These are phyloP conservation scores for Stenchaetothrips biformis DNA, from an alignment of 2,888 invertebrate genomes.

Conservation along the genomic window DNA sequence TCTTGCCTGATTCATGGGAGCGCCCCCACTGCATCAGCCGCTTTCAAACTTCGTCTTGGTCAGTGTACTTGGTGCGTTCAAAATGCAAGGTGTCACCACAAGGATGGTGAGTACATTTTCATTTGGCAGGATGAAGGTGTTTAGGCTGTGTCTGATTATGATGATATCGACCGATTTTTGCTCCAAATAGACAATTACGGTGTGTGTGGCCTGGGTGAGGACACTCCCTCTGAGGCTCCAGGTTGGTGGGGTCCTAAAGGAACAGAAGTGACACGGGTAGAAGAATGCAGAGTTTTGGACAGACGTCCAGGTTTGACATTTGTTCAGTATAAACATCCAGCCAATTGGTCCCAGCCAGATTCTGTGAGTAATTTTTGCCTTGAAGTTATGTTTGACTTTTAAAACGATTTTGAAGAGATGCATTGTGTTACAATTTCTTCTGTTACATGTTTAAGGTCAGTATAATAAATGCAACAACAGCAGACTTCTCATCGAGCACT, in stretches of 20 bases:
- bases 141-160: conserved; percentile 18
- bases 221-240: conserved; percentile 72
- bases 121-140: conserved; percentile 19
- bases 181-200: conserved; percentile 63
- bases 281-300: conserved; percentile 72
- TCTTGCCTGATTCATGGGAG: conserved; percentile 81
- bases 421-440: not conserved
- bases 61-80: conserved; percentile 93
- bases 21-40: conserved; percentile 55
- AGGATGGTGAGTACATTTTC: conserved; percentile 56
- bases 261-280: conserved; percentile 65
- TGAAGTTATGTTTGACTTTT: not conserved
- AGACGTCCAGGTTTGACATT: conserved; percentile 84
- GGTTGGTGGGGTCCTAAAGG: conserved; percentile 90
- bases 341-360: conserved; percentile 84
- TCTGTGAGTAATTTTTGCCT: conserved; percentile 51
- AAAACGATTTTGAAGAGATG: not conserved
- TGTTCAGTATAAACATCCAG: conserved; percentile 80
- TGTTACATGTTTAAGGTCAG: conserved; percentile 49
- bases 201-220: conserved; percentile 71
- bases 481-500: conserved; percentile 41
- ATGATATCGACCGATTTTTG: conserved; percentile 25
- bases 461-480: conserved; percentile 79
- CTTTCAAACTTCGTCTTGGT: conserved; percentile 69
- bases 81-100: conserved; percentile 82